These are phyloP conservation scores for Sialia sialis DNA, from an alignment of 2,113 vertebrate genomes.

Conservation along the genomic window DNA sequence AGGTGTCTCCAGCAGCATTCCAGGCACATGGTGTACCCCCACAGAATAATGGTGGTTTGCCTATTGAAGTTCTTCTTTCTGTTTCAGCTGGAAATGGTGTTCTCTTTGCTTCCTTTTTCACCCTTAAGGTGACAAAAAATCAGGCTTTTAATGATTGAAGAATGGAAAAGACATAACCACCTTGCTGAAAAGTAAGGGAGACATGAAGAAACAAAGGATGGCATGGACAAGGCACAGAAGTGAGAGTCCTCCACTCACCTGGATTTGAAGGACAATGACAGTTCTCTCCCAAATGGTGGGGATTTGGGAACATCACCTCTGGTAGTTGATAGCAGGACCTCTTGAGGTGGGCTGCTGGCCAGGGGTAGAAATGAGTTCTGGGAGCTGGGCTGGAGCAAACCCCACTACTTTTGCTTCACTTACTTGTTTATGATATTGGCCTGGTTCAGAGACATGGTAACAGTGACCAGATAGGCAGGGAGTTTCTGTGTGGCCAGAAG, in stretches of 20 bases:
- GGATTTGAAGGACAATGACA: not conserved
- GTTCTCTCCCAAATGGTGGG: not conserved
- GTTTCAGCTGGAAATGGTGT: not conserved
- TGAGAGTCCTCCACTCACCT: not conserved
- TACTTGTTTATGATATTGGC: not conserved
- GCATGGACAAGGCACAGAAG: fast-evolving
- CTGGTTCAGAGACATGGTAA: not conserved
- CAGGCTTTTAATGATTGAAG: not conserved
- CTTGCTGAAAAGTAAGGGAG: not conserved
- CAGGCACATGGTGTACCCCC: not conserved
- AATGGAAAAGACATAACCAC: not conserved
- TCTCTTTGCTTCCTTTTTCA: not conserved
- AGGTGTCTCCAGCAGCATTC: not conserved
- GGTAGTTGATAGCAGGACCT: not conserved
- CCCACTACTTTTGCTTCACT: fast-evolving
- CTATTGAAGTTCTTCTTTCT: not conserved
- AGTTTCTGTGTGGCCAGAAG: not conserved
- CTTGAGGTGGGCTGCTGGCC: not conserved
- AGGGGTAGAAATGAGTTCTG: not conserved
- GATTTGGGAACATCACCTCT: not conserved
- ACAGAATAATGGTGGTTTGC: not conserved
- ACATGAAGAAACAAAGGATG: not conserved
- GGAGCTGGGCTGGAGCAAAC: not conserved
- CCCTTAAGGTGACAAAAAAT: not conserved
- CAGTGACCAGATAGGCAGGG: not conserved